These are phyloP conservation scores for Tringa solitaria DNA, from an alignment of 2,113 vertebrate species.

Conservation along the genomic window DNA sequence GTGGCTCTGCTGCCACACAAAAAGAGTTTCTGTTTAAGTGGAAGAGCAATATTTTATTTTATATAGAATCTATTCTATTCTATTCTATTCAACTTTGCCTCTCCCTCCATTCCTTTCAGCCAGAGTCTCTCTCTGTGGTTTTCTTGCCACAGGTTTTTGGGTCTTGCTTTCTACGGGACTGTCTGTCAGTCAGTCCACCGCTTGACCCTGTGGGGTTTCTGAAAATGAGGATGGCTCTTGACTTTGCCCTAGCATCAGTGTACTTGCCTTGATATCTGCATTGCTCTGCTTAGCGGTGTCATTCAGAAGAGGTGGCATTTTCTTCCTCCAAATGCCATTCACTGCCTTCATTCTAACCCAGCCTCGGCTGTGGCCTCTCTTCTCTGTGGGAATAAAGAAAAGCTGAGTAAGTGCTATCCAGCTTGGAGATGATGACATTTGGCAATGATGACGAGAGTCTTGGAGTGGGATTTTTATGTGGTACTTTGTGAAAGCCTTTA, in stretches of 20 bases:
- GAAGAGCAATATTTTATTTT: not conserved
- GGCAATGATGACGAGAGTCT: not conserved
- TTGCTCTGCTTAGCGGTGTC: not conserved
- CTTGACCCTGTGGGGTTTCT: not conserved
- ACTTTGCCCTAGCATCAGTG: not conserved
- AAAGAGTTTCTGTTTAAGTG: not conserved
- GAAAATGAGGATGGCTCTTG: not conserved
- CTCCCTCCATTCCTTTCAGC: not conserved
- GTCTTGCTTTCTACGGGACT: not conserved
- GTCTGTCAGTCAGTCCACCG: not conserved
- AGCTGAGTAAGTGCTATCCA: not conserved
- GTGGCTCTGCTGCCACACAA: not conserved
- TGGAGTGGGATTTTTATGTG: not conserved
- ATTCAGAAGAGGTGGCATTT: not conserved
- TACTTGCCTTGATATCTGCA: not conserved
- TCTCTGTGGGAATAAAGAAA: not conserved
- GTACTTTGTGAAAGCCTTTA: not conserved
- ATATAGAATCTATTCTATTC: not conserved
- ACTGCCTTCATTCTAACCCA: not conserved
- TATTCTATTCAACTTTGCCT: not conserved
- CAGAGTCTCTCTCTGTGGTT: not conserved
- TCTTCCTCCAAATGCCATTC: not conserved
- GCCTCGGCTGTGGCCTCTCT: not conserved
- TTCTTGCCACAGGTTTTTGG: not conserved
- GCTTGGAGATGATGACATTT: not conserved